A percentile compares a stretch with the other conserved stretches of the same genome.
phyloP scores from a whole-genome alignment of 1,140 invertebrate species.

The Pogonomyrmex barbatus region DNA sequence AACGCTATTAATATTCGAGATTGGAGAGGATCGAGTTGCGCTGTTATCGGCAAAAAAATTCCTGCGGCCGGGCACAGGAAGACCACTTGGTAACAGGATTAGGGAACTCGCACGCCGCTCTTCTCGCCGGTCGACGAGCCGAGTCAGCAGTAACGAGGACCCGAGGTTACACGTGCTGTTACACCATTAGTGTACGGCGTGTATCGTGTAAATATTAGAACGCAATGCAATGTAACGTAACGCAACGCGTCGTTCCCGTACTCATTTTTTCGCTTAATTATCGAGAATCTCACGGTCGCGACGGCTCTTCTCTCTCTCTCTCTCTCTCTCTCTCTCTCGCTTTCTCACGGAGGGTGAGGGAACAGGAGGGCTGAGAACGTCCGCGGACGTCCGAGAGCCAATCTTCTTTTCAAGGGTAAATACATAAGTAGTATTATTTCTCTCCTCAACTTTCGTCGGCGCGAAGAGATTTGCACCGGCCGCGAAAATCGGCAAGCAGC shows the following conservation, averaged over 20 bases:
- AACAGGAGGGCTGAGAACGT: slow-evolving; percentile 43
- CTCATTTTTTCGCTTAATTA: slow-evolving; percentile 72
- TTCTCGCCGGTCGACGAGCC: neutral
- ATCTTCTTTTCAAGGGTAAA: slow-evolving; percentile 64
- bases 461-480: neutral
- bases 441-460: neutral
- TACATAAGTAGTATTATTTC: slow-evolving; percentile 1
- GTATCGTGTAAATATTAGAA: slow-evolving; percentile 45
- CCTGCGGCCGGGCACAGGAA: neutral
- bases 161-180: slow-evolving; percentile 11
- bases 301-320: neutral
- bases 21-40: slow-evolving; percentile 62
- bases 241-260: slow-evolving; percentile 14
- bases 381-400: slow-evolving; percentile 57
- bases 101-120: neutral
- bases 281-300: slow-evolving; percentile 63
- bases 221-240: neutral
- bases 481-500: neutral
- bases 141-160: slow-evolving; percentile 42
- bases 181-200: slow-evolving; percentile 9
- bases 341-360: slow-evolving; percentile 55
- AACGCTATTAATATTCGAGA: slow-evolving; percentile 66
- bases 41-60: slow-evolving; percentile 56
- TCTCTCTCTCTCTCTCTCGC: neutral
- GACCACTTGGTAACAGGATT: slow-evolving; percentile 47